phyloP scores from a whole-genome alignment of 2,113 vertebrate genomes.

The Xiphias gladius region DNA sequence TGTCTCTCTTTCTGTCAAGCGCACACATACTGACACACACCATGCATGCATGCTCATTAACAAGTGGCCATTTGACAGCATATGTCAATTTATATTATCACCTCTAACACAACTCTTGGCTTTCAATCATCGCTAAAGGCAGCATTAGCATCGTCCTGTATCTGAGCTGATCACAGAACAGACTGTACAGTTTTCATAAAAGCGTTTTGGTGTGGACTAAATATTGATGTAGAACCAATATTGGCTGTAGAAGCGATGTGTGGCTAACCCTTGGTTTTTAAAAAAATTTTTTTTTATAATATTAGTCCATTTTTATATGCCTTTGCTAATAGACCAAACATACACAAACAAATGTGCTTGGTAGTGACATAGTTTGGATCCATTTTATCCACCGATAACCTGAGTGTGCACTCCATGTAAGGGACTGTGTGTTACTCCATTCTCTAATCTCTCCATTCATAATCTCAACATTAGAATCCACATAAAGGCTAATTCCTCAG shows the following conservation, averaged over 20 bases:
- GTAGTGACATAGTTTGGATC: not conserved
- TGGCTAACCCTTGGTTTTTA: too few species aligned
- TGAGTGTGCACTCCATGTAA: not conserved
- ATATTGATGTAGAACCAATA: conserved; percentile 22
- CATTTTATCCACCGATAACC: not conserved
- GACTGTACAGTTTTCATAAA: not conserved
- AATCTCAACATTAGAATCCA: not conserved
- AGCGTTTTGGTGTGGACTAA: not conserved
- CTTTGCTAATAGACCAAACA: not conserved
- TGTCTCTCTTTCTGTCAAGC: not conserved
- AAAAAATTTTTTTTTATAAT: too few species aligned
- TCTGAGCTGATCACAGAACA: conserved; percentile 31
- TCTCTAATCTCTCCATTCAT: conserved; percentile 19
- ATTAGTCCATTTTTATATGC: not conserved
- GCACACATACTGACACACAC: conserved; percentile 16
- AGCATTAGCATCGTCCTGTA: conserved; percentile 12
- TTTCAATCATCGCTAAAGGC: conserved; percentile 46
- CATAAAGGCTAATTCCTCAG: not conserved
- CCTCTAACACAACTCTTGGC: not conserved
- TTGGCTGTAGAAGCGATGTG: not conserved
- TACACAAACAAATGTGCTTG: not conserved
- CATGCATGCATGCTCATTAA: not conserved
- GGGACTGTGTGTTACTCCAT: not conserved
- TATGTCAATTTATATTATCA: conserved; percentile 26
- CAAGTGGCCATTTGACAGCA: conserved; percentile 49